Evolutionary conservation across 1,140 invertebrate species (phyloP).

Genomic region (Anastrepha ludens): DNA sequence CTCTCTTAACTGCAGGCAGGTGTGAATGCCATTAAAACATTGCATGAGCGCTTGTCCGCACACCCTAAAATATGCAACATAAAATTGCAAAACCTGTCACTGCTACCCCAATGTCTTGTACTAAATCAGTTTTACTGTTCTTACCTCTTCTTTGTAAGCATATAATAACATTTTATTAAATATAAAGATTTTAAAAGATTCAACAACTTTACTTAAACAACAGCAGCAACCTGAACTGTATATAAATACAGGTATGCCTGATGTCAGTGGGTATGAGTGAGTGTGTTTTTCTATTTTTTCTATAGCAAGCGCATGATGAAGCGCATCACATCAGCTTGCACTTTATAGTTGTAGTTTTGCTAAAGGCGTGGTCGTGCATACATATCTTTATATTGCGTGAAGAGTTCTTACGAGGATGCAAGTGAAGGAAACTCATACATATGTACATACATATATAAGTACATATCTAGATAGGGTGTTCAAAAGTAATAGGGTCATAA

Average conservation of each 20-base stretch:
- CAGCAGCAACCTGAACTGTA: not conserved
- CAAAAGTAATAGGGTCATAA: no score
- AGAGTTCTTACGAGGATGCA: no score
- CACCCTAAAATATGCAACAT: constrained; percentile 1
- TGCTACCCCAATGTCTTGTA: not conserved
- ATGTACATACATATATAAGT: no score
- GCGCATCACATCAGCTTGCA: no score
- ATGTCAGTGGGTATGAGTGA: not conserved
- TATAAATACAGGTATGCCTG: no score
- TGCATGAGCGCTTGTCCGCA: not conserved
- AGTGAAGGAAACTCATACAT: no score
- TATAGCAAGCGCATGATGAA: not conserved
- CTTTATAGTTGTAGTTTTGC: no score
- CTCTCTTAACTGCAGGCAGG: constrained; percentile 16
- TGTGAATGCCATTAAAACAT: constrained; percentile 34
- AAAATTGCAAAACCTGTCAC: not conserved
- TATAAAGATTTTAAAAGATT: not conserved
- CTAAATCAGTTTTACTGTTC: not conserved
- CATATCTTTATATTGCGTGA: no score
- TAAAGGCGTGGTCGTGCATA: no score
- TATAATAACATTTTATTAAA: constrained; percentile 1
- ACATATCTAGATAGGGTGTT: no score
- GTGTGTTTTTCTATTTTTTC: not conserved
- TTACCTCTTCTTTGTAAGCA: not conserved
- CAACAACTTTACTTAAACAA: not conserved